phyloP scores from a whole-genome alignment of 1,140 invertebrate species.

The Caenorhabditis latens region DNA sequence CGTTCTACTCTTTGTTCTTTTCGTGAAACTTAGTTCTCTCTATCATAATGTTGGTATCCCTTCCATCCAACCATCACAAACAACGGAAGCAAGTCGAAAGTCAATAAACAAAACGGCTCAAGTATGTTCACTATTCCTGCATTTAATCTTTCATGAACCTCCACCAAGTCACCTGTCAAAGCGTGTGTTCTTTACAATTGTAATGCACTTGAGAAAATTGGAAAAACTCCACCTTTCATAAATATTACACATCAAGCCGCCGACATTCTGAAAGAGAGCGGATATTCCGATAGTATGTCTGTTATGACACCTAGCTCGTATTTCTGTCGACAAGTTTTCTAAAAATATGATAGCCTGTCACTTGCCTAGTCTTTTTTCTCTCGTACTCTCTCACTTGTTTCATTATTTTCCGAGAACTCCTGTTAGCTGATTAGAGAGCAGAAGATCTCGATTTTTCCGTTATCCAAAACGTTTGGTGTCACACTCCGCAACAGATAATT shows the following conservation, averaged over 20 bases:
- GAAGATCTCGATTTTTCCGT: background rate
- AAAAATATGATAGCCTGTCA: constrained; percentile 37
- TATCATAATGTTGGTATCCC: constrained; percentile 25
- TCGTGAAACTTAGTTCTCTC: background rate
- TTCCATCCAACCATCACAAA: constrained; percentile 9
- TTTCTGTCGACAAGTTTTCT: constrained; percentile 21
- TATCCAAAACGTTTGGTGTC: background rate
- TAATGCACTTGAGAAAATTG: constrained; percentile 18
- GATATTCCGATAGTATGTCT: constrained; percentile 19
- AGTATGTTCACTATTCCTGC: constrained; percentile 14
- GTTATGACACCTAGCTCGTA: constrained; percentile 25
- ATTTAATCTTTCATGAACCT: background rate
- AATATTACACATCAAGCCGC: background rate
- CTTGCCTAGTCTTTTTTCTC: background rate
- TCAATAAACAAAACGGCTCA: constrained; percentile 50
- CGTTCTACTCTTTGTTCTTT: constrained; percentile 20
- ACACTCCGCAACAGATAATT: constrained; percentile 38
- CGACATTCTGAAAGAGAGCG: background rate
- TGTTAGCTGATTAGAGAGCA: constrained; percentile 40
- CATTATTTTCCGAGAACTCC: background rate
- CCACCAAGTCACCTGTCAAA: background rate
- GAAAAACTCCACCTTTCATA: constrained; percentile 29
- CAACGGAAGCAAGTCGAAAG: constrained; percentile 6
- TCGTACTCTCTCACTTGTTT: background rate
- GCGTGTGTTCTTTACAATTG: background rate